Evolutionary conservation across 2,888 invertebrate species (phyloP).

Genomic region (Syritta pipiens): DNA sequence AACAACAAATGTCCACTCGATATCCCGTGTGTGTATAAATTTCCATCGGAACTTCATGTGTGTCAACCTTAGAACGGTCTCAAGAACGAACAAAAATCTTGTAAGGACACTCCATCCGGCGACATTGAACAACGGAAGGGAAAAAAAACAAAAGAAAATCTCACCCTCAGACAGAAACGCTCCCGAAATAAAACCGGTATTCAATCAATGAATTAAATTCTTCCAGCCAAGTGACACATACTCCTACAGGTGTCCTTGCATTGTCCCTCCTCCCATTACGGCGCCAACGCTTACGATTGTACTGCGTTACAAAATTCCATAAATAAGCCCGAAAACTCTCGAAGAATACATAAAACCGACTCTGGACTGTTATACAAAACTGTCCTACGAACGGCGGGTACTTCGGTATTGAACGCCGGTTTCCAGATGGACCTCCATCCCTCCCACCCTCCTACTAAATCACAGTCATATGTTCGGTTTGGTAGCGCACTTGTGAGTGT

Average conservation of each 20-base stretch:
- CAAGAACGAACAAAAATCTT: too few relatives aligned
- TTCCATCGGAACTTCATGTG: too few relatives aligned
- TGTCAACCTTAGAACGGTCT: too few relatives aligned
- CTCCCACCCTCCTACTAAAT: slow-evolving; percentile 33
- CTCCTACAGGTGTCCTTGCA: slow-evolving; percentile 66
- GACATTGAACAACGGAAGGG: too few relatives aligned
- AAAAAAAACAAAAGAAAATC: too few relatives aligned
- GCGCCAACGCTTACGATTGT: slow-evolving; percentile 13
- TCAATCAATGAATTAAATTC: slow-evolving; percentile 63
- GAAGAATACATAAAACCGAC: slow-evolving; percentile 26
- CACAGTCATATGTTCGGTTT: slow-evolving; percentile 65
- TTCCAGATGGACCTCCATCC: slow-evolving; percentile 34
- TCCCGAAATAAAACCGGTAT: slow-evolving; percentile 15
- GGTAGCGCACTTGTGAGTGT: slow-evolving; percentile 41
- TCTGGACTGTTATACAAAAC: neutral
- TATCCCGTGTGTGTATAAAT: too few relatives aligned
- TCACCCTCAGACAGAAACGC: slow-evolving; percentile 10
- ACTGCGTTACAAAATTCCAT: slow-evolving; percentile 61
- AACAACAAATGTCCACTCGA: too few relatives aligned
- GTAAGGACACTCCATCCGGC: too few relatives aligned
- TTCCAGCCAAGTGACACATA: slow-evolving; percentile 49
- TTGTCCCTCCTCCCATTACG: slow-evolving; percentile 11
- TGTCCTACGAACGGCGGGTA: slow-evolving; percentile 31
- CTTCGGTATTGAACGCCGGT: slow-evolving; percentile 43
- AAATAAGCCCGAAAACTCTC: slow-evolving; percentile 58